Base-by-base conservation (phyloP, 1,140 invertebrate genomes). In the Zaprionus gabonicus region DNA sequence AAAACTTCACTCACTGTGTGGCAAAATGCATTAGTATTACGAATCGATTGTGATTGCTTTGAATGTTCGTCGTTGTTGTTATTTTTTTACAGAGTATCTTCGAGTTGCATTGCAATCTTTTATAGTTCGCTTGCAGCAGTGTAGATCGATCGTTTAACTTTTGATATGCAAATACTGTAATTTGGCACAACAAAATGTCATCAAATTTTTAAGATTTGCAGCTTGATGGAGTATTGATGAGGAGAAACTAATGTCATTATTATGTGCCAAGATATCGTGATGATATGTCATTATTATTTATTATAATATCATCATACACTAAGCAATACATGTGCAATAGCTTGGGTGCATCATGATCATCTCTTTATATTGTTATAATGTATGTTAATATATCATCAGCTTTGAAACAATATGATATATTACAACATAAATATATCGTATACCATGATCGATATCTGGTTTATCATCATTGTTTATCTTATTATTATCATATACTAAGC, bases 1-100 rank as follows among this genome's bases (percentile, higher is more conserved):
- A 28, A n/a, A 55, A 15, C 12, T 31, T 15, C 28, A 7, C 62
- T 6, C n/a, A n/a, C 4, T 55, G 63, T 41, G 63, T 65, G 63
- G 51, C 63, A 41, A 51, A 46, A 23, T 51, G 46, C 46, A 51
- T 51, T 4, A 13, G 23, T 25, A 51, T 23, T 51, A 17, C 41
- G n/a, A 46, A 46, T 46, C 41, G 41, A 46, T 46, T 46, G n/a
- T 7, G n/a, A 10, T 46, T 46, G n/a, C 7, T 17, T 17, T 46
- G n/a, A n/a, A 41, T 41, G 38, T 15, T 44, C 41, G 6, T 17
- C 6, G 15, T 2, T 2, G n/a, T 44, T 20, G 20, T 20, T 20
- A 9, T 44, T 44, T n/a, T n/a, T 31, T 31, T 3, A 10, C 0
- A 34, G 31, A 34, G 31, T 34, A 10, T 34, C 9, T 34, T 2